These are phyloP conservation scores for Psammodynastes pulverulentus DNA, from an alignment of 2,113 vertebrate genomes.

Conservation along the genomic window DNA sequence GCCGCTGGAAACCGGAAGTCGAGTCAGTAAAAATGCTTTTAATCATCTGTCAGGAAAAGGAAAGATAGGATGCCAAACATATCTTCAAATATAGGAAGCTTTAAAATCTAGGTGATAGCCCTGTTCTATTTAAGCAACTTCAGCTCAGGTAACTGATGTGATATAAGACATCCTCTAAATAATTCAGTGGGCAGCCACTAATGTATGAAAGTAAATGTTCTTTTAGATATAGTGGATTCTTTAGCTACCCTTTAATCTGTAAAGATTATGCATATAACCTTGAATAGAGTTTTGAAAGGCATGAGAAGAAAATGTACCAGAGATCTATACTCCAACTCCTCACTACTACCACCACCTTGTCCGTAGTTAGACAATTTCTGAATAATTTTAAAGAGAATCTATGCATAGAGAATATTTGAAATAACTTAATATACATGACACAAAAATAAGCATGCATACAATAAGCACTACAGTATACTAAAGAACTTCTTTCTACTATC, in stretches of 20 bases:
- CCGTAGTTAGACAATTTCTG: neutral
- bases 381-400: neutral
- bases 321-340: neutral
- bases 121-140: neutral
- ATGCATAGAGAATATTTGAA: neutral
- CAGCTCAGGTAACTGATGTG: neutral
- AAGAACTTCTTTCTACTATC: neutral
- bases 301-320: neutral
- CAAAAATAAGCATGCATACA: neutral
- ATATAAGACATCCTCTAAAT: neutral
- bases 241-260: neutral
- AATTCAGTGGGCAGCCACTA: neutral
- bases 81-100: neutral
- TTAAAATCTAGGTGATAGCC: neutral
- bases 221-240: neutral
- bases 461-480: no score
- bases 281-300: neutral
- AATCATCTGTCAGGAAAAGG: neutral
- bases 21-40: neutral
- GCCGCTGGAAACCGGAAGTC: no score
- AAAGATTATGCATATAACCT: neutral
- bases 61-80: neutral
- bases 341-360: neutral
- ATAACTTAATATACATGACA: neutral
- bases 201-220: neutral